These are phyloP conservation scores for Anarhynchus alexandrinus DNA, from an alignment of 2,113 vertebrate genomes.

Conservation along the genomic window DNA sequence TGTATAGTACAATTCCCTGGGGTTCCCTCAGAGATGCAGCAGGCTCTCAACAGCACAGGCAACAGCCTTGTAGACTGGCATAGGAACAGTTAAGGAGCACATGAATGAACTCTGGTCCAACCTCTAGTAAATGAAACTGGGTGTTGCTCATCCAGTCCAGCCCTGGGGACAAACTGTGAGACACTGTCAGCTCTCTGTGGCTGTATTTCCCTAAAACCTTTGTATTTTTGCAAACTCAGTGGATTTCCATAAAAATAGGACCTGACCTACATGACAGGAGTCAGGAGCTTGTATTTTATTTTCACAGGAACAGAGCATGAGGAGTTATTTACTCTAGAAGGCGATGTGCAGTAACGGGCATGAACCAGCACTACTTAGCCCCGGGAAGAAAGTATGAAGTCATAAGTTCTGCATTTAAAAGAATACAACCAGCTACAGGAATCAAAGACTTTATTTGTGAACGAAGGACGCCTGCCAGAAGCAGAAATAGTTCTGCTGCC, in stretches of 20 bases:
- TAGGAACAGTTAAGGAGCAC: background rate
- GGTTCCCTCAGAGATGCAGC: background rate
- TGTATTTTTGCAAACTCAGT: background rate
- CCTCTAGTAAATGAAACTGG: background rate
- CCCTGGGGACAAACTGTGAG: background rate
- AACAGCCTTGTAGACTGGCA: background rate
- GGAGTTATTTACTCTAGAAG: conserved; percentile 4
- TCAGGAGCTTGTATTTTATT: background rate
- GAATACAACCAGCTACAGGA: background rate
- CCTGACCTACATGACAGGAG: background rate
- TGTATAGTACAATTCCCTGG: background rate
- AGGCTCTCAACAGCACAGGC: background rate
- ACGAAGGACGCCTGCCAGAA: background rate
- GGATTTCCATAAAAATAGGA: background rate
- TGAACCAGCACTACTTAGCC: background rate
- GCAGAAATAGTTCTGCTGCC: conserved; percentile 1
- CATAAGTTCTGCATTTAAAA: conserved; percentile 11
- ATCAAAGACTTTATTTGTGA: conserved; percentile 29
- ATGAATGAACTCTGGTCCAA: background rate
- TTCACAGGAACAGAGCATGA: background rate
- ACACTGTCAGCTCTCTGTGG: background rate
- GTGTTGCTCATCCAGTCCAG: background rate
- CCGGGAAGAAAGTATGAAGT: conserved; percentile 16
- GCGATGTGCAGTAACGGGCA: background rate
- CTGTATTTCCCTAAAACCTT: background rate